phyloP scores from a whole-genome alignment of 2,888 invertebrate genomes.

The Nephrotoma guestfalica region DNA sequence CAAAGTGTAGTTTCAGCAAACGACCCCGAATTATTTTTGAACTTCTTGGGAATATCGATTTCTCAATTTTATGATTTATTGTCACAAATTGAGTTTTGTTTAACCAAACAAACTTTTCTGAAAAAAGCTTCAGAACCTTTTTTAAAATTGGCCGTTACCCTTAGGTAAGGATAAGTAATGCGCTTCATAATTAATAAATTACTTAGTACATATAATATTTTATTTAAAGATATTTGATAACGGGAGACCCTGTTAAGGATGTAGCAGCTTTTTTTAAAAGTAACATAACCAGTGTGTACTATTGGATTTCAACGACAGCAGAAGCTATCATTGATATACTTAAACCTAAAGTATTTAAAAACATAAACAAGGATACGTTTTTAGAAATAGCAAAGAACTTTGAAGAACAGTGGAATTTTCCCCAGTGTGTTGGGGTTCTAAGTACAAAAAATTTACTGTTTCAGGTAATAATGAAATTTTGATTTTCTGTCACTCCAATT shows the following conservation, averaged over 20 bases:
- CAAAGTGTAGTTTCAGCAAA: background rate
- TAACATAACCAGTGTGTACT: background rate
- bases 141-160: background rate
- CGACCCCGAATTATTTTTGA: background rate
- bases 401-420: background rate
- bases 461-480: background rate
- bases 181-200: background rate
- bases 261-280: background rate
- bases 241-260: background rate
- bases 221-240: background rate
- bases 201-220: background rate
- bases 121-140: background rate
- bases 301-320: background rate
- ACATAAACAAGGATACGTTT: background rate
- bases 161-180: background rate
- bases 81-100: background rate
- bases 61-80: background rate
- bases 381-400: background rate
- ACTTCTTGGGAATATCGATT: background rate
- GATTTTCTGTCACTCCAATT: background rate
- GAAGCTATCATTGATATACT: background rate
- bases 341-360: background rate
- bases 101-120: background rate
- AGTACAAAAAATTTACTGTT: background rate
- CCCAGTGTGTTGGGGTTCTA: background rate